Evolutionary conservation across 2,113 vertebrate species (phyloP).

Genomic region (Hemibagrus wyckioides): DNA sequence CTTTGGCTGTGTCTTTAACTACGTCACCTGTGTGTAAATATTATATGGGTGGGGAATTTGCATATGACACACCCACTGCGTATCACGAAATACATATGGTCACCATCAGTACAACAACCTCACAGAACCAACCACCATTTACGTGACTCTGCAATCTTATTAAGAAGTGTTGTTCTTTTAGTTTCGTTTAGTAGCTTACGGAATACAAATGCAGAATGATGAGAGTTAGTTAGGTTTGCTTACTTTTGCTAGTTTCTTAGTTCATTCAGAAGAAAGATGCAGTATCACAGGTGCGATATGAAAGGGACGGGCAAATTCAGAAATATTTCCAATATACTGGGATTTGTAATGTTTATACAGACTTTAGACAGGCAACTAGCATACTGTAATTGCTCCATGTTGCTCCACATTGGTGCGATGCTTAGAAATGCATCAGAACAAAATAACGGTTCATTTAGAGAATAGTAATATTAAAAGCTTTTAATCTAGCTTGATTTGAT

Average conservation of each 20-base stretch:
- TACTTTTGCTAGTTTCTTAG: no score
- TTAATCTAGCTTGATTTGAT: not conserved
- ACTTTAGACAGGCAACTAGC: not conserved
- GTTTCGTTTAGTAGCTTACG: not conserved
- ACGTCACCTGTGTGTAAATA: not conserved
- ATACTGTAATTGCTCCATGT: not conserved
- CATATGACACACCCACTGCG: not conserved
- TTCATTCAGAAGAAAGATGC: no score
- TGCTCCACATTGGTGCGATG: not conserved
- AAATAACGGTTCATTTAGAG: not conserved
- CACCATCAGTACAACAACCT: conserved; percentile 1
- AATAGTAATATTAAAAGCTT: not conserved
- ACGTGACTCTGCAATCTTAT: no score
- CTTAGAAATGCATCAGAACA: not conserved
- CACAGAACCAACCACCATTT: not conserved
- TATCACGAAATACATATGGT: not conserved
- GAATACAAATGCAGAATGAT: no score
- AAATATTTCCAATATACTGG: not conserved
- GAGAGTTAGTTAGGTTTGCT: no score
- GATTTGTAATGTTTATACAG: no score
- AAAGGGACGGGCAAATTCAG: not conserved
- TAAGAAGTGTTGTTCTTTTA: not conserved
- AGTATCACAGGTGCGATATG: not conserved
- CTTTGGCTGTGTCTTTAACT: not conserved
- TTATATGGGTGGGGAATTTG: not conserved